Evolutionary conservation across 2,113 vertebrate species (phyloP), one percentile per base, ranked within the genome.

Genomic region (Gallinago undulata): DNA sequence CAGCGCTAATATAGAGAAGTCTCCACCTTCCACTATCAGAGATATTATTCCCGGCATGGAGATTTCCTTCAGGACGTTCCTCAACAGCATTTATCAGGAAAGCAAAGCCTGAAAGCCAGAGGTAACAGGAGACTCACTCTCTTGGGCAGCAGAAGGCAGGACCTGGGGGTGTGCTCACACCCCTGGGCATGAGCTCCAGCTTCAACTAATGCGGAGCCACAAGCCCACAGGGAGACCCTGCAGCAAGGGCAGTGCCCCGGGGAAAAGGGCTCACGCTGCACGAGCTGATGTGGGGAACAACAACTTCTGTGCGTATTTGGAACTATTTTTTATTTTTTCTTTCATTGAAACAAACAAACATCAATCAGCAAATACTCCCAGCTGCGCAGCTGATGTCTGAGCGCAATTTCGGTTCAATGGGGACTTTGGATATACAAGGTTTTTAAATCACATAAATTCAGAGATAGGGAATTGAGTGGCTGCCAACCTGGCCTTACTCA

Each of bases 261-360:
- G 56, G 59, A 97, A 81, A 67, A 66, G 77, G 43, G 80, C 72
- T 45, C 68, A 69, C 33, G 7, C 39, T 68, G 79, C 82, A 79
- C 56, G 67, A 84, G 73, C 37, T 28, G 55, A 69, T 5, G 31
- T 37, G 57, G 53, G 43, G 84, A 93, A 92, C 87, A 93, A 72
- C 84, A 93, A 94, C 96, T 92, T 96, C 84, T 96, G 94, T 87
- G 85, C 83, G 5, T 70, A 93, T 97, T 95, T 97, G 93, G 93
- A 97, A 94, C 70, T 41, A 41, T 28, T 86, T 76, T 72, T 81
- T 87, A 47, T 77, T 95, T 96, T 95, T 90, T 10, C 19, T 79
- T 93, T 93, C 68, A 91, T n/a, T 76, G 92, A 95, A 96, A 91
- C 83, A 94, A 96, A 87, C 74, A 90, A 93, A 53, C 90, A 97